These are phyloP conservation scores for Ceramica pisi DNA, from an alignment of 2,888 invertebrate species.

Conservation along the genomic window DNA sequence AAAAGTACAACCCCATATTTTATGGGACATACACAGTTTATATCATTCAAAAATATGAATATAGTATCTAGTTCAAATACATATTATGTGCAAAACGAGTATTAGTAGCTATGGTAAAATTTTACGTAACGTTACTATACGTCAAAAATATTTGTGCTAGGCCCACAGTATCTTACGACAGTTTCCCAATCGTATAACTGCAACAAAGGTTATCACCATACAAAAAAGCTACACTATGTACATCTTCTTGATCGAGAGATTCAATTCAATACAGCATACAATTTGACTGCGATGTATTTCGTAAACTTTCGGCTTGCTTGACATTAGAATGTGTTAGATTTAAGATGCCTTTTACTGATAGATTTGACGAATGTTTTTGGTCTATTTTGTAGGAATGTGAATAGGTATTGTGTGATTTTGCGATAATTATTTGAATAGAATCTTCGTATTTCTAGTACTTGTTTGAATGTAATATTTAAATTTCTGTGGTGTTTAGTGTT, in stretches of 20 bases:
- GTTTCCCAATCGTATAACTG: constrained; percentile 22
- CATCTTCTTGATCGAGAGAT: constrained; percentile 22
- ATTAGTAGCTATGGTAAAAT: no score
- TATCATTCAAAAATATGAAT: no score
- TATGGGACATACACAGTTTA: no score
- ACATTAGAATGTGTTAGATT: constrained; percentile 1
- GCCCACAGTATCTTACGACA: not conserved
- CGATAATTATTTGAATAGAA: not conserved
- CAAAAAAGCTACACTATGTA: not conserved
- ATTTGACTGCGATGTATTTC: not conserved
- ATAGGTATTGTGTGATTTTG: not conserved
- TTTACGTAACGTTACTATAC: no score
- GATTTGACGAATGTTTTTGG: constrained; percentile 7
- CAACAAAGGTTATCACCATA: constrained; percentile 36
- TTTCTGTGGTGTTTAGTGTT: not conserved
- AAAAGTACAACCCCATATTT: no score
- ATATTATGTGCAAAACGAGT: no score
- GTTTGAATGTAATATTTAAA: not conserved
- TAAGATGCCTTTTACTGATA: constrained; percentile 13
- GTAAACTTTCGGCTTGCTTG: not conserved
- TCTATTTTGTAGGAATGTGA: not conserved
- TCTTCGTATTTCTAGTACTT: not conserved
- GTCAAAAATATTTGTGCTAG: no score
- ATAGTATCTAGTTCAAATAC: no score
- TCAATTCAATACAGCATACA: constrained; percentile 7